Evolutionary conservation across 2,888 invertebrate genomes (phyloP), one percentile per base, ranked within the genome.

Genomic region (Magallana nippona): DNA sequence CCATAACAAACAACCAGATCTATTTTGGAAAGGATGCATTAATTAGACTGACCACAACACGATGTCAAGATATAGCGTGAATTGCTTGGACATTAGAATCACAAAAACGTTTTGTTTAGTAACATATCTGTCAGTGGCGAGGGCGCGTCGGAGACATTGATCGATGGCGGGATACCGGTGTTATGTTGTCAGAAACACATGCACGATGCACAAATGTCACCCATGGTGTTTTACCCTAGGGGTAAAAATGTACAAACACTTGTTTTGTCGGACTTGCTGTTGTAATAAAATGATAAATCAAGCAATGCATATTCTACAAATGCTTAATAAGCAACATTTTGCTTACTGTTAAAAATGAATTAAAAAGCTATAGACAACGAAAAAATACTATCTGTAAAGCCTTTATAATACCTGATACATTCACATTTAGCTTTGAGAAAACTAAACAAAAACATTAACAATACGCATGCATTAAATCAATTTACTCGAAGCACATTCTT

Each of bases 211-310:
- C 62, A 81, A 60, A 60, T 62, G 55, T 63, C 44, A 55, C 22
- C 81, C 62, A n/a, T n/a, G 22, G 63, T 62, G 60, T 81, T 60
- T 81, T 55, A 81, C 44, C 60, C 63, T 32, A 62, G 55, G 55
- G 55, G 81, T 55, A n/a, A 19, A 44, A 32, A 32, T 44, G 63
- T 55, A 62, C 15, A 17, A 60, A 81, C 63, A 62, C 60, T 10
- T 79, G 13, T 55, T 79, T 79, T 57, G 57, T 22, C 57, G 27
- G 13, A 11, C 44, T 79, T 27, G 55, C 17, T 55, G 32, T n/a
- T 60, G 19, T 19, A 10, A 60, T 19, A 44, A 8, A 44, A 44
- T 8, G 44, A 44, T 44, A 8, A 44, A 44, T 44, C 44, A 44
- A 44, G 44, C 5, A 44, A 44, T 44, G 8, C 8, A 44, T 44